phyloP scores from a whole-genome alignment of 1,140 invertebrate species.

The Hyposmocoma kahamanoa region DNA sequence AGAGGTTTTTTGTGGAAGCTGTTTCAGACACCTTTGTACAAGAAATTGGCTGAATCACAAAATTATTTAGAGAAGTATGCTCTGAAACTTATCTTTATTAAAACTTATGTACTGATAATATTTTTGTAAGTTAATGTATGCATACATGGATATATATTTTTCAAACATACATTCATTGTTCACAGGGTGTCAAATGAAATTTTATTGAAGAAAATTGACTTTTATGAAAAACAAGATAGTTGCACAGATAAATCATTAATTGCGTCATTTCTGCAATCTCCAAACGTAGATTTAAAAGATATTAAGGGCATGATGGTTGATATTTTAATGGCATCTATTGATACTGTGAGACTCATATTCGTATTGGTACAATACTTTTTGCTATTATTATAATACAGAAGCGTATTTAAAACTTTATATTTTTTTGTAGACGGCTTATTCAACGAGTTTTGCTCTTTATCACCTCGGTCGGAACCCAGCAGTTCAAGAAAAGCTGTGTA shows the following conservation, averaged over 20 bases:
- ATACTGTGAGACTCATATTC: slow-evolving; percentile 79
- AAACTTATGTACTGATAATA: not conserved
- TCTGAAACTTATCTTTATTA: not conserved
- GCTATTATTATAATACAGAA: too few relatives aligned
- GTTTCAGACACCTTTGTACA: slow-evolving; percentile 83
- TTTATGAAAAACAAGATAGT: slow-evolving; percentile 53
- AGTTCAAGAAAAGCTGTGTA: slow-evolving; percentile 82
- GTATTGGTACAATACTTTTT: slow-evolving; percentile 5
- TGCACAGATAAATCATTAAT: slow-evolving; percentile 69
- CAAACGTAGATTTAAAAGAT: slow-evolving; percentile 83
- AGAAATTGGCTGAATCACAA: slow-evolving; percentile 80
- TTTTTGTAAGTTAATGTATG: not conserved
- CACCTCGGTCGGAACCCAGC: slow-evolving; percentile 83
- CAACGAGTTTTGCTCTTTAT: slow-evolving; percentile 86
- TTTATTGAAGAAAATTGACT: slow-evolving; percentile 74
- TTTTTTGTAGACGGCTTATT: slow-evolving; percentile 83
- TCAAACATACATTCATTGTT: slow-evolving; percentile 11
- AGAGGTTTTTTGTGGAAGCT: slow-evolving; percentile 83
- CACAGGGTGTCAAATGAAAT: slow-evolving; percentile 81
- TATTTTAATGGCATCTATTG: slow-evolving; percentile 88
- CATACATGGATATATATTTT: too few relatives aligned
- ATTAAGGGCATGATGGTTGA: slow-evolving; percentile 87
- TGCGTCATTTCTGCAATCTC: slow-evolving; percentile 78
- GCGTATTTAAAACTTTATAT: too few relatives aligned
- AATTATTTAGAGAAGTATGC: slow-evolving; percentile 84